A percentile compares a stretch with the other conserved stretches of the same genome.
These are phyloP conservation scores for Osedax fenrisi DNA, from an alignment of 2,888 invertebrate species.

Conservation along the genomic window DNA sequence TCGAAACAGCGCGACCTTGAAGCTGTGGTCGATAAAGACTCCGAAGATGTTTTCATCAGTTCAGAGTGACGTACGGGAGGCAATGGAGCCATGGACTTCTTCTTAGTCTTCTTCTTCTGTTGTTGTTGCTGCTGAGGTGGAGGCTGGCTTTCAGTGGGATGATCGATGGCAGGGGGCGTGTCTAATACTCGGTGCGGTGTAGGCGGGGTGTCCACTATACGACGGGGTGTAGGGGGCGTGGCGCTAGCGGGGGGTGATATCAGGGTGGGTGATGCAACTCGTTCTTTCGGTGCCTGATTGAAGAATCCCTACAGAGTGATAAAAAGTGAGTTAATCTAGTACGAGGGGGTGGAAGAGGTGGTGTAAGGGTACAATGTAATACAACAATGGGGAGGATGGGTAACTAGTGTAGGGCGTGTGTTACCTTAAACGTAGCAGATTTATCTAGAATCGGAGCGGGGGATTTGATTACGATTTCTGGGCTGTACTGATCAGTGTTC, in stretches of 20 bases:
- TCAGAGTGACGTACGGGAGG: not conserved
- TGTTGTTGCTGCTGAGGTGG: not conserved
- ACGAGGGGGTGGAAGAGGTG: too few species aligned
- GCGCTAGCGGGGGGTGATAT: not conserved
- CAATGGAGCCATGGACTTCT: not conserved
- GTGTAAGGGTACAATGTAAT: too few species aligned
- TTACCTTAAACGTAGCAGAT: not conserved
- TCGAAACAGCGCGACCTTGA: not conserved
- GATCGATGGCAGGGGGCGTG: not conserved
- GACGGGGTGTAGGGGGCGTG: not conserved
- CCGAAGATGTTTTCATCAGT: not conserved
- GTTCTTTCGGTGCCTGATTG: not conserved
- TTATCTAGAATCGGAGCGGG: not conserved
- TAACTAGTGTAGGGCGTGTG: too few species aligned
- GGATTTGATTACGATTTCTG: not conserved
- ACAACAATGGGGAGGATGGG: too few species aligned
- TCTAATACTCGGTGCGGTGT: not conserved
- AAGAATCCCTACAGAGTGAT: not conserved
- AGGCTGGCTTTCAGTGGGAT: not conserved
- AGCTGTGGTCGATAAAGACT: not conserved
- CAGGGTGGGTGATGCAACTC: not conserved
- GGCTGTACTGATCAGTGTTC: conserved; percentile 17
- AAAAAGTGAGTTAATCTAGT: too few species aligned
- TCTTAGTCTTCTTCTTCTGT: not conserved
- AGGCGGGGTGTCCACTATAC: not conserved